phyloP scores from a whole-genome alignment of 2,113 vertebrate species.

The Peromyscus maniculatus region DNA sequence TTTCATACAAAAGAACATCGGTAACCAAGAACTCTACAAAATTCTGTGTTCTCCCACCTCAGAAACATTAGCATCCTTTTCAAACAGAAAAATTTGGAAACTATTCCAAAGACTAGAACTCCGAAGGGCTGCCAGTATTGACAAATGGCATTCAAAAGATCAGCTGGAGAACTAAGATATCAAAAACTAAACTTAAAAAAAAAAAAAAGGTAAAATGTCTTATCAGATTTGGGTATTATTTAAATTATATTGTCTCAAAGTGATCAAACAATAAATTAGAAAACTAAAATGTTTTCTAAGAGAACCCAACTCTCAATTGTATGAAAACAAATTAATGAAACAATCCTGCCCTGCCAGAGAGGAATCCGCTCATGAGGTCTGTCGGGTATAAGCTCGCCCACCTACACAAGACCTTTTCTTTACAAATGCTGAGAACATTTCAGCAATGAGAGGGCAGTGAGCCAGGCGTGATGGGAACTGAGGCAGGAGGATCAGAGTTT shows the following conservation, averaged over 20 bases:
- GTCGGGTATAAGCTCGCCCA: neutral
- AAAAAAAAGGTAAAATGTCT: neutral
- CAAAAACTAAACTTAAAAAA: neutral
- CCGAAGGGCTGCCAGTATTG: neutral
- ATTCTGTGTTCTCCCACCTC: neutral
- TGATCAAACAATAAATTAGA: neutral
- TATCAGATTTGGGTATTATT: neutral
- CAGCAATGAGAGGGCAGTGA: neutral
- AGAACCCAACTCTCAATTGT: neutral
- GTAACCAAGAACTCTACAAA: neutral
- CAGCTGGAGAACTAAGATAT: neutral
- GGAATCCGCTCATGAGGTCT: neutral
- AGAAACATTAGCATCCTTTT: neutral
- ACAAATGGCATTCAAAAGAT: neutral
- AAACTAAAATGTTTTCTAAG: neutral
- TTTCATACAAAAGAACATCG: neutral
- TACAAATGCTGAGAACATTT: neutral
- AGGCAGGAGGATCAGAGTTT: neutral
- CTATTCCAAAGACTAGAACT: neutral
- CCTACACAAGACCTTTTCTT: neutral
- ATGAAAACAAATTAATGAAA: neutral
- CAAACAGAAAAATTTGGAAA: slow-evolving; percentile 27
- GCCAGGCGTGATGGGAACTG: no score
- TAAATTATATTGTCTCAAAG: neutral
- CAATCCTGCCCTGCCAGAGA: neutral